These are phyloP conservation scores for Galagoides demidoff DNA, from an alignment of 2,797 vertebrate species.

Conservation along the genomic window DNA sequence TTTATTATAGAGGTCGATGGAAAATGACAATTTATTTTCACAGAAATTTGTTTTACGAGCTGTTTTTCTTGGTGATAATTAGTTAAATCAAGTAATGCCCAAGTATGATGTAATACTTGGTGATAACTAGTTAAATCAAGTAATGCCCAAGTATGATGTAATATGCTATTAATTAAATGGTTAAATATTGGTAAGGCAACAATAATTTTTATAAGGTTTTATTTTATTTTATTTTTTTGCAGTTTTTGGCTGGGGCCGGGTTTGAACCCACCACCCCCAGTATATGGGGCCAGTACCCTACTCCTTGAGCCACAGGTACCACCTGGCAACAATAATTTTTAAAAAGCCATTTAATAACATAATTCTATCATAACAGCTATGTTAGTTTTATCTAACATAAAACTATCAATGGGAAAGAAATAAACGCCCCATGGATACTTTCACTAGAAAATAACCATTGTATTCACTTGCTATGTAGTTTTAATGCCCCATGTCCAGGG, in stretches of 20 bases:
- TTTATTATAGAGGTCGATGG: not conserved
- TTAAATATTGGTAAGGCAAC: conserved; percentile 33
- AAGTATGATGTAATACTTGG: not conserved
- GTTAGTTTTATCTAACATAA: too few species aligned
- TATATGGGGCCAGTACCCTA: too few species aligned
- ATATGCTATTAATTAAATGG: not conserved
- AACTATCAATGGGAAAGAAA: too few species aligned
- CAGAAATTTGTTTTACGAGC: conserved; percentile 15
- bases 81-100: not conserved
- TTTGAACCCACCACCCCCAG: too few species aligned
- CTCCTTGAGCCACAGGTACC: too few species aligned
- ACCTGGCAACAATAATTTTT: too few species aligned
- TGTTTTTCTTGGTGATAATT: not conserved
- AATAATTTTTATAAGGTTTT: not conserved
- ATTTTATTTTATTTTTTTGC: too few species aligned
- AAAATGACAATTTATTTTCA: not conserved
- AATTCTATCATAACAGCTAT: too few species aligned
- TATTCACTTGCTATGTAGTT: not conserved
- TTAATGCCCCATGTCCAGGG: not conserved
- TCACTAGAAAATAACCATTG: conserved; percentile 16
- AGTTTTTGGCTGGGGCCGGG: too few species aligned
- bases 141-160: not conserved
- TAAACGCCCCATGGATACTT: not conserved
- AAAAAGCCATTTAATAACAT: too few species aligned
- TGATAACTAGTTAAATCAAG: not conserved